These are phyloP conservation scores for Hyperoodon ampullatus DNA, from an alignment of 2,113 vertebrate genomes.

Conservation along the genomic window DNA sequence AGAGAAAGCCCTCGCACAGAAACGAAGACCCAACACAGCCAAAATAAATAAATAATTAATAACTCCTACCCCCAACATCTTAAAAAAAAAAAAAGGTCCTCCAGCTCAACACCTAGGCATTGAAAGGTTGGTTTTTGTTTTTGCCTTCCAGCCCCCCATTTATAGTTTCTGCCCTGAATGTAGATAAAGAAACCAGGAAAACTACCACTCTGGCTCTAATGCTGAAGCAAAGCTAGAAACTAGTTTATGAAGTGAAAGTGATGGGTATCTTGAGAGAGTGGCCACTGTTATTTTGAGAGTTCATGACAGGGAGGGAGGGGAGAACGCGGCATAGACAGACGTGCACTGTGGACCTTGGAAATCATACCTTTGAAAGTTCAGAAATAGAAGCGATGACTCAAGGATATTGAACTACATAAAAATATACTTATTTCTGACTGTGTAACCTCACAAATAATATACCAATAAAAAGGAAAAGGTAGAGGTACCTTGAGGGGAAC, in stretches of 20 bases:
- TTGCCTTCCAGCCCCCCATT: not conserved
- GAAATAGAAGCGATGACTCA: not conserved
- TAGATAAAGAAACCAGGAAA: not conserved
- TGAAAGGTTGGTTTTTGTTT: not conserved
- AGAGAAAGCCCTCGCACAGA: no score
- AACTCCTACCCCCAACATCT: no score
- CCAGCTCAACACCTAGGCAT: not conserved
- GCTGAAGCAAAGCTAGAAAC: not conserved
- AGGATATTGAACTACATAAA: not conserved
- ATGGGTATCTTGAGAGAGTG: not conserved
- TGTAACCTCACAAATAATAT: not conserved
- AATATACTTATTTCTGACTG: not conserved
- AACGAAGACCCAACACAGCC: no score
- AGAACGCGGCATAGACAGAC: not conserved
- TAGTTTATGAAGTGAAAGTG: not conserved
- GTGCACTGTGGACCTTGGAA: not conserved
- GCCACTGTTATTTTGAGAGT: not conserved
- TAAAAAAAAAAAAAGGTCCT: no score
- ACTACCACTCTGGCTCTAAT: not conserved
- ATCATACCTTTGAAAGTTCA: not conserved
- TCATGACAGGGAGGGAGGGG: not conserved
- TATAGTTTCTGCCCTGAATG: not conserved
- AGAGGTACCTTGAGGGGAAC: not conserved
- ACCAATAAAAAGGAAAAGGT: not conserved
- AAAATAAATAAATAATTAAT: no score